Evolutionary conservation across 2,113 vertebrate species (phyloP), one percentile per base, ranked within the genome.

Genomic region (Struthio camelus): DNA sequence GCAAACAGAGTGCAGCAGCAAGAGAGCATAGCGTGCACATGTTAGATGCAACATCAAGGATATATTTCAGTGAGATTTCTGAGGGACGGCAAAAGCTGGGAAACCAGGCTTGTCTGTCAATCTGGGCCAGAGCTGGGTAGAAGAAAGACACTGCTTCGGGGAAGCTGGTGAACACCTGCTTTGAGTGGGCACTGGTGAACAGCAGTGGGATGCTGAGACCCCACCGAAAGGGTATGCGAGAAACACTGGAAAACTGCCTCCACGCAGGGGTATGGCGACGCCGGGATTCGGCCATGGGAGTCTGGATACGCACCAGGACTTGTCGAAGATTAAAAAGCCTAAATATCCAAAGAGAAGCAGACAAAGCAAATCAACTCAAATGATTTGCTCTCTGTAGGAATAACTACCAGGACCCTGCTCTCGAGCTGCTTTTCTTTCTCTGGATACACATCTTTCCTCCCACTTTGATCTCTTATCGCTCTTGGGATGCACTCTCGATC

Each of bases 241-340:
- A 4, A 50, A 27, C 24, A 20, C 19, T 0, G 14, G 67, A 42
- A 24, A 48, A 42, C n/a, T 1, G 0, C 12, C 32, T 44, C 23
- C 20, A 14, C 4, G 1, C 11, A 27, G 58, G 6, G 42, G 6
- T 5, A 44, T 0, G 25, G 46, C 61, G 65, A 42, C 0, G 36
- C 23, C 19, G 38, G 50, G 1, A 1, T 38, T 76, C 0, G 0
- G 50, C 56, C 2, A 6, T 5, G 3, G 56, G 36, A 71, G 34
- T 46, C 25, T 34, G 81, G 62, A 53, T 50, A 59, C 17, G 9
- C 0, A 0, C 36, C 24, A 54, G 53, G 36, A 50, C 64, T 77
- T 59, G 64, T 28, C 36, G 30, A 54, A 40, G 72, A 79, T 51
- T 27, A 80, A 77, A 75, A 59, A 40, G 3, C 50, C 38, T 14